Base-by-base conservation (phyloP, 2,888 invertebrate genomes). In the Blastobasis lacticolella region DNA sequence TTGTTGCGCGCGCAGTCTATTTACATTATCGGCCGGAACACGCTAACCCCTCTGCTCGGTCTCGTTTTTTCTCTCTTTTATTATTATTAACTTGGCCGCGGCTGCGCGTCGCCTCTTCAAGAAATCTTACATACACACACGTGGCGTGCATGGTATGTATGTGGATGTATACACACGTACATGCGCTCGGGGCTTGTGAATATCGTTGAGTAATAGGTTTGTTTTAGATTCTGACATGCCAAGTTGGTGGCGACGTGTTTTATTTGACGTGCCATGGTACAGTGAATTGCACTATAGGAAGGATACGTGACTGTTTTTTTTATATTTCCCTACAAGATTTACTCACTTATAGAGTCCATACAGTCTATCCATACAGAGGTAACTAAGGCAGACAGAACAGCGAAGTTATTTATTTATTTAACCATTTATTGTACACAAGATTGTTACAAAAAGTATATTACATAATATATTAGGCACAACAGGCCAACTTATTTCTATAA, bases 51-150 rank as follows among this genome's bases (percentile, higher is more conserved):
- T 86, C 84, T 70, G 58, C 61, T 58, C 62, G 63, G 69, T 72
- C 63, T 67, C 61, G 80, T 84, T 85, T 87, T 86, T 83, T 83
- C 81, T 80, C 75, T 77, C 73, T 78, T 23, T 80, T 82, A 85
- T 84, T 87, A 85, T 85, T 85, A 86, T 82, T 82, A 84, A 78
- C 76, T 79, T 77, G 75, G 77, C 74, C 64, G n/a, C n/a, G 69
- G 59, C 53, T 54, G 57, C 56, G 64, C 64, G 63, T 61, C 61
- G 61, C 57, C 62, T 58, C 55, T 53, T 52, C 53, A 52, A 59
- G 53, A 54, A 38, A 46, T 38, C n/a, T 37, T 37, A 46, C 46
- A 23, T 56, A 54, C 54, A 57, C 55, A 49, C 54, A 50, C 57
- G 52, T 52, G 23, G 23, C 23, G 23, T 23, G 23, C 23, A 23